Conservation (phyloP, 2,888 invertebrate genomes). For the Papilio protenor region DNA sequence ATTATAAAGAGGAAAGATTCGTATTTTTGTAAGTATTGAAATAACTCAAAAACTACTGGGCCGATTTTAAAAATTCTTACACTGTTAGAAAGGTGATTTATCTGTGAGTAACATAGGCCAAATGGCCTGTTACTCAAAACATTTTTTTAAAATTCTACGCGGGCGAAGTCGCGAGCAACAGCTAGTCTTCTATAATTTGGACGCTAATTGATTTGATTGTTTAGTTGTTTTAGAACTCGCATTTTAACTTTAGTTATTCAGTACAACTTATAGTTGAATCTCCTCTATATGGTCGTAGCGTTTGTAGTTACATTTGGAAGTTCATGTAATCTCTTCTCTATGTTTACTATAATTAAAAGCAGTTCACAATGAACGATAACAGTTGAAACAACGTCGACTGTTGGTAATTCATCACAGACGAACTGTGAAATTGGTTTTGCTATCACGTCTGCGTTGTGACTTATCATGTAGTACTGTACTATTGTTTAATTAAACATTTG, state of each 20-base stretch:
- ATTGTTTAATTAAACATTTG: background rate
- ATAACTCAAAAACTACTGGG: too few relatives aligned
- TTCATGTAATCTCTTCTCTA: background rate
- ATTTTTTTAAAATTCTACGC: too few relatives aligned
- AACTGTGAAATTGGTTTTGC: conserved; percentile 22
- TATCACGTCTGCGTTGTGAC: background rate
- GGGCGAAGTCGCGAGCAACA: too few relatives aligned
- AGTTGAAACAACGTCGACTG: background rate
- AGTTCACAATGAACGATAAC: conserved; percentile 2
- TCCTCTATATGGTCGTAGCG: background rate
- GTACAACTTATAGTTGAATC: background rate
- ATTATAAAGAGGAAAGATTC: too few relatives aligned
- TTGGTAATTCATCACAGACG: conserved; percentile 4
- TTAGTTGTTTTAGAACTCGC: background rate
- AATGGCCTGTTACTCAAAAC: too few relatives aligned
- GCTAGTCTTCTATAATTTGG: too few relatives aligned
- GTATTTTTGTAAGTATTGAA: too few relatives aligned
- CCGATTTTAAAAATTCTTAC: too few relatives aligned
- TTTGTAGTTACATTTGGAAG: background rate
- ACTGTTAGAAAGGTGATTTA: too few relatives aligned
- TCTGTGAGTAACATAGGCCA: too few relatives aligned
- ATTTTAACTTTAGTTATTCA: too few relatives aligned
- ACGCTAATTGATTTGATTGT: background rate
- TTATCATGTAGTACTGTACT: background rate
- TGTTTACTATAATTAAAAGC: background rate